Percentiles rank a stretch among this genome's conserved stretches.
Evolutionary conservation across 2,888 invertebrate species (phyloP).

Genomic region (Toxonevra muliebris): DNA sequence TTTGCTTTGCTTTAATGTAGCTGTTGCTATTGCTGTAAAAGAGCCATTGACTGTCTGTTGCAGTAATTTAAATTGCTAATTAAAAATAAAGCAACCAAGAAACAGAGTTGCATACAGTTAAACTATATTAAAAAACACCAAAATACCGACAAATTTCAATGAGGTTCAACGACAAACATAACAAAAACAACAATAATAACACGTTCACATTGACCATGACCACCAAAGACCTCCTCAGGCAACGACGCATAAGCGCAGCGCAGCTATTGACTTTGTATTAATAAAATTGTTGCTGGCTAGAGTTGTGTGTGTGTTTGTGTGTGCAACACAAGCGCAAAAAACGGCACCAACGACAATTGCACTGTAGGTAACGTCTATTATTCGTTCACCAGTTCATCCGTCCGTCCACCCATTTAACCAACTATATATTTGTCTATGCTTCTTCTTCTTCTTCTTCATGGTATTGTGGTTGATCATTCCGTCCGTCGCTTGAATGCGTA

Average conservation of each 20-base stretch:
- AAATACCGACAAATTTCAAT: neutral
- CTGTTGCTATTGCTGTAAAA: neutral
- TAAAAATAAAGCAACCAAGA: neutral
- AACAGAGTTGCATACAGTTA: too few relatives aligned
- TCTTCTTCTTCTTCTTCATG: neutral
- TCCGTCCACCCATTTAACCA: neutral
- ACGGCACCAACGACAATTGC: constrained; percentile 15
- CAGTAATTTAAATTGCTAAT: too few relatives aligned
- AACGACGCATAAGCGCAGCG: neutral
- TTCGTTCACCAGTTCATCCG: too few relatives aligned
- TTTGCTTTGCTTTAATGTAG: neutral
- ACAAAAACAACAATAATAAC: constrained; percentile 30
- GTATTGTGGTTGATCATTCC: neutral
- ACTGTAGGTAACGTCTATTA: neutral
- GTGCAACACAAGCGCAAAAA: constrained; percentile 10
- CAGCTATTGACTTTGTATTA: neutral
- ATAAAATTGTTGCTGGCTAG: neutral
- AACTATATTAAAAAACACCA: neutral
- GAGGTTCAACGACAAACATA: constrained; percentile 36
- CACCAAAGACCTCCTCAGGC: constrained; percentile 34
- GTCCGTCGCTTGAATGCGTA: neutral
- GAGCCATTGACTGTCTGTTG: too few relatives aligned
- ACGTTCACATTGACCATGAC: constrained; percentile 47
- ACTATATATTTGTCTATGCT: neutral
- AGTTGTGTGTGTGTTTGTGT: too few relatives aligned